phyloP scores from a whole-genome alignment of 1,140 invertebrate species.

The Stegodyphus mimosarum region DNA sequence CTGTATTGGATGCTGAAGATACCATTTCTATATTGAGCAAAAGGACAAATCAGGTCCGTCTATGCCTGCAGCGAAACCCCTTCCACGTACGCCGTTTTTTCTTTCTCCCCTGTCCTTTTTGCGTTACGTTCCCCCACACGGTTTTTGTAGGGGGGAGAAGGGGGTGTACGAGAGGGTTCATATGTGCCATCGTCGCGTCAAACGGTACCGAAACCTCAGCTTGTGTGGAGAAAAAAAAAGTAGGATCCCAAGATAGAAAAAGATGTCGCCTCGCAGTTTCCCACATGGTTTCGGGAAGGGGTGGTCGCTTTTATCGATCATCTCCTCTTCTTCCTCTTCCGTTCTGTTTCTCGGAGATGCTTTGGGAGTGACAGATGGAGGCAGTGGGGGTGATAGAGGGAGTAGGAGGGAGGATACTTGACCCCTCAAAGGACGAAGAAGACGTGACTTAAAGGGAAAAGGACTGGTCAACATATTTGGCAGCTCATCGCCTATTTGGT shows the following conservation, averaged over 20 bases:
- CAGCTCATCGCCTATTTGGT: slow-evolving; percentile 11
- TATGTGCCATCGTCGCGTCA: slow-evolving; percentile 47
- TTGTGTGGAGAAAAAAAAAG: too few species aligned
- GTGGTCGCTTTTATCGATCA: slow-evolving; percentile 46
- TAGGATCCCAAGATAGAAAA: not conserved
- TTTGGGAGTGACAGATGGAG: slow-evolving; percentile 10
- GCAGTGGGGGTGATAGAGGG: not conserved
- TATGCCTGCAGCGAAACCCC: slow-evolving; percentile 35
- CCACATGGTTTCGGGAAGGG: slow-evolving; percentile 39
- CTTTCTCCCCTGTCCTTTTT: not conserved
- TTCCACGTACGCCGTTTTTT: not conserved
- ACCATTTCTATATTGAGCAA: slow-evolving; percentile 33
- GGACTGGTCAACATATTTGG: slow-evolving; percentile 52
- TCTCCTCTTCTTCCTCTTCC: not conserved
- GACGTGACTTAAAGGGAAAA: slow-evolving; percentile 34
- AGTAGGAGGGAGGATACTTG: slow-evolving; percentile 31
- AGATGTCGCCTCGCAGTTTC: slow-evolving; percentile 26
- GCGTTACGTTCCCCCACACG: not conserved
- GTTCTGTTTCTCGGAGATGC: too few species aligned
- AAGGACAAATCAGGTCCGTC: slow-evolving; percentile 52
- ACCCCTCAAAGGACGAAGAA: slow-evolving; percentile 52
- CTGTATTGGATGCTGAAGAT: slow-evolving; percentile 32
- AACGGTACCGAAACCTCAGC: not conserved
- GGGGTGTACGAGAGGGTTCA: slow-evolving; percentile 12
- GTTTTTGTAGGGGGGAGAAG: not conserved